phyloP scores from a whole-genome alignment of 2,113 vertebrate species.

The Lonchura striata region DNA sequence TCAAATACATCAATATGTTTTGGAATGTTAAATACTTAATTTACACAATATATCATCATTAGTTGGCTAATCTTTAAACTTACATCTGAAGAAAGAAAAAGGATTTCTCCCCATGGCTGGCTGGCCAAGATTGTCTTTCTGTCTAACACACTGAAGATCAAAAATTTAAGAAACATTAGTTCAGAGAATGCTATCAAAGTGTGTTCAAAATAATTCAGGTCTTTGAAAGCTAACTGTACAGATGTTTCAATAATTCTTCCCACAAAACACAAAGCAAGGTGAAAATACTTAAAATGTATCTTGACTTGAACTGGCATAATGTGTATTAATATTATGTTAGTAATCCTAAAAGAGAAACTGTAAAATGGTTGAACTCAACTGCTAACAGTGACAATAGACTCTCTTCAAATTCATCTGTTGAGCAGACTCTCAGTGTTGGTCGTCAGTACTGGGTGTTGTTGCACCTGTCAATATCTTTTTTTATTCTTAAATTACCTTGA shows the following conservation, averaged over 20 bases:
- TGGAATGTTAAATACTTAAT: constrained; percentile 51
- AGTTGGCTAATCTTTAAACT: constrained; percentile 13
- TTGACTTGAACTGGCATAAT: neutral
- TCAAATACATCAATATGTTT: constrained; percentile 33
- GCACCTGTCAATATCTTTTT: neutral
- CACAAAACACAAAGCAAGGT: neutral
- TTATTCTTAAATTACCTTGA: neutral
- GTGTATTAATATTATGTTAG: neutral
- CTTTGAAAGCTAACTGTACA: neutral
- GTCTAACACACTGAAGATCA: neutral
- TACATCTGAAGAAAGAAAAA: neutral
- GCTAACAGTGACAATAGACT: neutral
- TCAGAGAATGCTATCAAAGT: neutral
- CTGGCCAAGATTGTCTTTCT: neutral
- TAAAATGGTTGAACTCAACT: neutral
- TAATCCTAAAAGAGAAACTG: neutral
- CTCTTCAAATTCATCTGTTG: neutral
- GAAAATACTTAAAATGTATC: neutral
- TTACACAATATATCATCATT: constrained; percentile 24
- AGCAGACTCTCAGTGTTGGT: neutral
- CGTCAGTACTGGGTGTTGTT: neutral
- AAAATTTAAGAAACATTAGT: neutral
- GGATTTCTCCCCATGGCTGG: neutral
- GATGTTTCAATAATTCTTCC: neutral
- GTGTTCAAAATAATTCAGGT: neutral